Evolutionary conservation across 2,797 vertebrate genomes (phyloP), one percentile per base, ranked within the genome.

Genomic region (Bovichtus variegatus): DNA sequence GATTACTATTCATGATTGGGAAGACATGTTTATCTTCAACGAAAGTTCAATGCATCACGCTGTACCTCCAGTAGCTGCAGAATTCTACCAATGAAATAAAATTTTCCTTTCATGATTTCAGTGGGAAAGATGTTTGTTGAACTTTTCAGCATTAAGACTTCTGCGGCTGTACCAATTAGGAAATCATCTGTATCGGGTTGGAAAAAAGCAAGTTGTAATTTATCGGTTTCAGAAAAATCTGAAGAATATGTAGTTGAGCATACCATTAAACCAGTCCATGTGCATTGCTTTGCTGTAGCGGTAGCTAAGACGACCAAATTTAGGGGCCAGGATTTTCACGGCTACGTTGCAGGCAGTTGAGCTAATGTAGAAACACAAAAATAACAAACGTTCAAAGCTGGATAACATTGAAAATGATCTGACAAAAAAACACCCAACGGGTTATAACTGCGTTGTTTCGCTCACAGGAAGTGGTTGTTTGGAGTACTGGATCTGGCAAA

Each of bases 261-360:
- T 88, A 97, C 97, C 94, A 50, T 89, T 91, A 74, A 95, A 98
- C 86, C 76, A 89, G 79, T 93, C 94, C n/a, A 94, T 1, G 60
- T 5, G 92, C 12, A 92, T 0, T 13, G 87, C 94, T 85, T 94
- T 96, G 92, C 96, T 98, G 70, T 93, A 95, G 53, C 69, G 82
- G 43, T 92, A 94, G 85, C 89, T 94, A 60, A 96, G 67, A 15
- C 68, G 91, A 58, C 95, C 95, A 78, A 95, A 5, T 77, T 87
- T 96, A 47, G 91, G 90, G 1, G 90, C 81, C 79, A 98, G 88
- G 76, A 97, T 93, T 92, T 97, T 97, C 36, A 96, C 80, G 31
- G 96, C 97, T 0, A 97, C 72, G 57, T 87, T 96, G 86, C 95
- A 96, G 71, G 95, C 93, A 6, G 92, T 95, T 23, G 96, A 96